These are phyloP conservation scores for Blera fallax DNA, from an alignment of 2,888 invertebrate species.

Conservation along the genomic window DNA sequence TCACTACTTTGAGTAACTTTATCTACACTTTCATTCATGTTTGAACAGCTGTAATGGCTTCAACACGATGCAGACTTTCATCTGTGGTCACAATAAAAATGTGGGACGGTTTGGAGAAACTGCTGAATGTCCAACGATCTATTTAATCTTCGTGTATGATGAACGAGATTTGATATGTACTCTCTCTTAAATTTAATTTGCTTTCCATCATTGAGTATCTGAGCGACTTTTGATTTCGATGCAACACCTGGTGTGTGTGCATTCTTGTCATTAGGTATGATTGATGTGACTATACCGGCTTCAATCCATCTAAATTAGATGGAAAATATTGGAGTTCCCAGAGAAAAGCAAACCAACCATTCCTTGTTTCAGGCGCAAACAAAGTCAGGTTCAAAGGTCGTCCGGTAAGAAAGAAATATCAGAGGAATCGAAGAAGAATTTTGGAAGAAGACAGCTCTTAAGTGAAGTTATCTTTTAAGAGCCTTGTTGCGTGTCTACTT, in stretches of 20 bases:
- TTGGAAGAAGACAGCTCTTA: too few relatives aligned
- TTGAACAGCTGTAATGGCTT: neutral
- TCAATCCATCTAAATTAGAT: too few relatives aligned
- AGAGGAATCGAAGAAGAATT: too few relatives aligned
- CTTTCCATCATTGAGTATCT: neutral
- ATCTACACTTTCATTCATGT: too few relatives aligned
- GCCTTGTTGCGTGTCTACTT: too few relatives aligned
- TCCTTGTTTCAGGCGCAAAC: too few relatives aligned
- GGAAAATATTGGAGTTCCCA: too few relatives aligned
- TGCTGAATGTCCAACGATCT: neutral
- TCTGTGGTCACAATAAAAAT: neutral
- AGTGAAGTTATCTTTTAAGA: too few relatives aligned
- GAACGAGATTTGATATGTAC: slow-evolving; percentile 6
- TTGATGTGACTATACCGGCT: neutral
- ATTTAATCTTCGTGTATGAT: neutral
- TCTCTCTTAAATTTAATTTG: slow-evolving; percentile 7
- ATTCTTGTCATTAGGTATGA: neutral
- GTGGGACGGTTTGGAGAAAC: neutral
- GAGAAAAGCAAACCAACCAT: too few relatives aligned
- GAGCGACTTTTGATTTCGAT: neutral
- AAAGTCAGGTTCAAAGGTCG: too few relatives aligned
- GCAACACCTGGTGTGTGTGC: neutral
- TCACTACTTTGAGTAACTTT: neutral
- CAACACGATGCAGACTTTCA: slow-evolving; percentile 6
- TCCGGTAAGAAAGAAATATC: too few relatives aligned